Conservation (phyloP, 1,140 invertebrate species). For the Drosophila sp. region DNA sequence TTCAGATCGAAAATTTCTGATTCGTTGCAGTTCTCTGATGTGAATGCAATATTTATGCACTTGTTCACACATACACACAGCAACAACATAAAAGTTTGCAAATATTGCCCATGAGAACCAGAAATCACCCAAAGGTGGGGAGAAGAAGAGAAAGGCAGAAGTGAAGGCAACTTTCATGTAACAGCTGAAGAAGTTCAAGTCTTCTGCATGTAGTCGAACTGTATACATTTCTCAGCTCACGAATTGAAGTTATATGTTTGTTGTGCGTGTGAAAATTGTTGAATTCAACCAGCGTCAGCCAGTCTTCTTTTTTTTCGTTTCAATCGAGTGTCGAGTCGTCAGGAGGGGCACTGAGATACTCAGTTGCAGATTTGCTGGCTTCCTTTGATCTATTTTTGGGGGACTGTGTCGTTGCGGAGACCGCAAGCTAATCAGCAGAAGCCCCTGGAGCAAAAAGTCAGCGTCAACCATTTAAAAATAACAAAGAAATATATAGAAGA, state of each 20-base stretch:
- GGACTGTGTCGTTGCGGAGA: background rate
- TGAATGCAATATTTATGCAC: constrained; percentile 51
- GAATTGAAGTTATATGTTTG: too few species aligned
- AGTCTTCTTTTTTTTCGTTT: background rate
- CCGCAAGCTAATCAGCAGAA: background rate
- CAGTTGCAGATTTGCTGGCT: constrained; percentile 6
- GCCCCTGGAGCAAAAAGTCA: constrained; percentile 13
- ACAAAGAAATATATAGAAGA: background rate
- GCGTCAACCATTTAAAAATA: constrained; percentile 27
- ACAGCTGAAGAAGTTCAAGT: too few species aligned
- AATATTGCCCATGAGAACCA: background rate
- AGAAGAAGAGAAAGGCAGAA: background rate
- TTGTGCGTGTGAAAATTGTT: constrained; percentile 11
- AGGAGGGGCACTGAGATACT: background rate
- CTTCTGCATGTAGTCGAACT: too few species aligned
- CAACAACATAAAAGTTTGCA: background rate
- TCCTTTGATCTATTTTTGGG: constrained; percentile 43
- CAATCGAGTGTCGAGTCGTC: background rate
- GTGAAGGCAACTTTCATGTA: too few species aligned
- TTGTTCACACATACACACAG: constrained; percentile 25
- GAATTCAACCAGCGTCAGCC: background rate
- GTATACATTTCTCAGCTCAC: too few species aligned
- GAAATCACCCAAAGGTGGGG: too few species aligned
- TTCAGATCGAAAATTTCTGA: too few species aligned
- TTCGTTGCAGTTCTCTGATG: too few species aligned